Conservation (phyloP, 2,797 vertebrate species). For the Sphenopsis melanotis region DNA sequence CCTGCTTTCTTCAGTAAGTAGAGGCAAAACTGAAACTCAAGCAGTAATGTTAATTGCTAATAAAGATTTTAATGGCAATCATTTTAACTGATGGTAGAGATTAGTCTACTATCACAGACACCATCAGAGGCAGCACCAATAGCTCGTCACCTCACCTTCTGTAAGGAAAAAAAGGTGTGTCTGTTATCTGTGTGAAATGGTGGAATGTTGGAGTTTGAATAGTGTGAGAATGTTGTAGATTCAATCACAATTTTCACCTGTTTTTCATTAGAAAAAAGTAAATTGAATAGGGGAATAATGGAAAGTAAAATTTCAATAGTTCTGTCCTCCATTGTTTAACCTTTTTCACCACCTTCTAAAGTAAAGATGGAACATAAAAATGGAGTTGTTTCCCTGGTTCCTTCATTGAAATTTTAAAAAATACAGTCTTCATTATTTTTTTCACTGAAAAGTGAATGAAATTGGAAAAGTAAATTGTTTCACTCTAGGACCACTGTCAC, state of each 20-base stretch:
- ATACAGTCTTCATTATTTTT: background rate
- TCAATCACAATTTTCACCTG: background rate
- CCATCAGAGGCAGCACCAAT: constrained; percentile 26
- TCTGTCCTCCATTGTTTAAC: background rate
- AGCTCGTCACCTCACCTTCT: background rate
- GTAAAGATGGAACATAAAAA: background rate
- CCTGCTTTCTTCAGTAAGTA: background rate
- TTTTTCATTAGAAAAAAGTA: background rate
- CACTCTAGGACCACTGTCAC: background rate
- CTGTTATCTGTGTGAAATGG: background rate
- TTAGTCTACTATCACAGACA: constrained; percentile 17
- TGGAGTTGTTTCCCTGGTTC: background rate
- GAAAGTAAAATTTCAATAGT: background rate
- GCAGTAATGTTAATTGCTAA: constrained; percentile 52
- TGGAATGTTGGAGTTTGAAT: background rate
- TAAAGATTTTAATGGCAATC: constrained; percentile 65
- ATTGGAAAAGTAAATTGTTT: background rate
- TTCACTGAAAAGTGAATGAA: background rate
- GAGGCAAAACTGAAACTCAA: background rate
- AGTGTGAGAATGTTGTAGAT: background rate
- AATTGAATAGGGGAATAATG: background rate
- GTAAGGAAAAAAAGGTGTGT: background rate
- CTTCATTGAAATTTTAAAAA: background rate
- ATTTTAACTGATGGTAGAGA: constrained; percentile 46
- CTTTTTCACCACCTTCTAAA: background rate